A percentile compares a stretch with the other conserved stretches of the same genome.
Conservation (phyloP, 1,140 invertebrate genomes). For the Philopotamus ludificatus region DNA sequence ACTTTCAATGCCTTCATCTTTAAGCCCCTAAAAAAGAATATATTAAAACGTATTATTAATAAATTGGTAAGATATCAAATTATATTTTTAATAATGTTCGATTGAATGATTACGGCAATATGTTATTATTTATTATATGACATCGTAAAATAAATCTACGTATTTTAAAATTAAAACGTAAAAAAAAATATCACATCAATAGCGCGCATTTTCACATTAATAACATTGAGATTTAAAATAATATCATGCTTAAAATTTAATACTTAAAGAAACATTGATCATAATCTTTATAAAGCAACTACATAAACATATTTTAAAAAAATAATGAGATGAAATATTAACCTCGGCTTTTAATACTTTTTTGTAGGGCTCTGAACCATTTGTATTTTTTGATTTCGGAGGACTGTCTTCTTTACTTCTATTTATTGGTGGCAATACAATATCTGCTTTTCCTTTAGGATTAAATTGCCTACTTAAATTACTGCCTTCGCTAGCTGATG, state of each 20-base stretch:
- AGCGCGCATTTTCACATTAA: background rate
- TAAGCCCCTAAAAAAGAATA: constrained; percentile 47
- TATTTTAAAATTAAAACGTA: too few species aligned
- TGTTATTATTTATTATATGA: background rate
- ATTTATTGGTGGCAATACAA: constrained; percentile 1
- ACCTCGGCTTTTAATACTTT: constrained; percentile 57
- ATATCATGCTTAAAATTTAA: too few species aligned
- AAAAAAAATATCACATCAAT: too few species aligned
- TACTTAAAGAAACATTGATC: background rate
- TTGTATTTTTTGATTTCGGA: background rate
- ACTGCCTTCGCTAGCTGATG: constrained; percentile 48
- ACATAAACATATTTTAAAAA: background rate
- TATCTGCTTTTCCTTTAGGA: background rate
- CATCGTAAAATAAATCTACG: too few species aligned
- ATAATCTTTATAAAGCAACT: background rate
- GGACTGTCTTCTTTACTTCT: constrained; percentile 21
- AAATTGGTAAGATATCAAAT: background rate
- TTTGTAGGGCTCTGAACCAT: constrained; percentile 39
- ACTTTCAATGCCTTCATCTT: constrained; percentile 56
- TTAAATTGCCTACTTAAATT: background rate
- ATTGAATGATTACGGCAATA: background rate
- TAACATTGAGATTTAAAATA: too few species aligned
- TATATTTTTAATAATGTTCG: background rate
- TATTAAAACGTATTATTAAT: background rate
- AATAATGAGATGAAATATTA: constrained; percentile 5